These are phyloP conservation scores for Chymomyza caudatula DNA, from an alignment of 2,888 invertebrate genomes.

Conservation along the genomic window DNA sequence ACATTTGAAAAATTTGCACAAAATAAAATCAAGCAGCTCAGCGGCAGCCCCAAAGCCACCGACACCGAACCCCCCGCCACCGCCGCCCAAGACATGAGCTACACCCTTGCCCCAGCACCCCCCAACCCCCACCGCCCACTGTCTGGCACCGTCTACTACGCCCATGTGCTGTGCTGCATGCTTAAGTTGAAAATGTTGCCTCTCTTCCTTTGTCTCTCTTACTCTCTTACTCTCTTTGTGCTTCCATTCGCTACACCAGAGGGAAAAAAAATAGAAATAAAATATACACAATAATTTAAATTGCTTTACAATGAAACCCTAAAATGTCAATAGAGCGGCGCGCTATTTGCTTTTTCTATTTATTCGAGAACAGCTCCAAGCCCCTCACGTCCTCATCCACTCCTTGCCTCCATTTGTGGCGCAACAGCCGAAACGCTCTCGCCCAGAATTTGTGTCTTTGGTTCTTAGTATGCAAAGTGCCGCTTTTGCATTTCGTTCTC, in stretches of 20 bases:
- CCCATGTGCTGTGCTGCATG: constrained; percentile 61
- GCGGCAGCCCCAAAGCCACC: constrained; percentile 15
- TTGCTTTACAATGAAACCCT: constrained; percentile 71
- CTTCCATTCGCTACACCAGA: background rate
- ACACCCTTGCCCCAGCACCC: background rate
- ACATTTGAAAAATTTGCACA: constrained; percentile 72
- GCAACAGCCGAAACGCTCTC: too few species aligned
- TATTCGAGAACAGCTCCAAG: constrained; percentile 14
- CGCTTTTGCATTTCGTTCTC: constrained; percentile 35
- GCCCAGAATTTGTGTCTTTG: background rate
- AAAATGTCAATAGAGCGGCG: constrained; percentile 65
- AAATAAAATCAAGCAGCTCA: constrained; percentile 63
- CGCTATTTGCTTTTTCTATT: constrained; percentile 62
- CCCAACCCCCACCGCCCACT: too few species aligned
- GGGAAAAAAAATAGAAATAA: constrained; percentile 36
- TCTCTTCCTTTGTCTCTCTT: too few species aligned
- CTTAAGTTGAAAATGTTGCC: constrained; percentile 52
- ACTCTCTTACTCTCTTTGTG: too few species aligned
- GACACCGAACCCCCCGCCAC: too few species aligned
- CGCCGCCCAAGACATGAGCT: too few species aligned
- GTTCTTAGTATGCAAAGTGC: constrained; percentile 67
- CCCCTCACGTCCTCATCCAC: background rate
- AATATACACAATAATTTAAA: constrained; percentile 69
- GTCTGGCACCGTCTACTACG: background rate
- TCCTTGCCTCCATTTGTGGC: too few species aligned